phyloP scores from a whole-genome alignment of 2,888 invertebrate species.

The Achlya flavicornis region DNA sequence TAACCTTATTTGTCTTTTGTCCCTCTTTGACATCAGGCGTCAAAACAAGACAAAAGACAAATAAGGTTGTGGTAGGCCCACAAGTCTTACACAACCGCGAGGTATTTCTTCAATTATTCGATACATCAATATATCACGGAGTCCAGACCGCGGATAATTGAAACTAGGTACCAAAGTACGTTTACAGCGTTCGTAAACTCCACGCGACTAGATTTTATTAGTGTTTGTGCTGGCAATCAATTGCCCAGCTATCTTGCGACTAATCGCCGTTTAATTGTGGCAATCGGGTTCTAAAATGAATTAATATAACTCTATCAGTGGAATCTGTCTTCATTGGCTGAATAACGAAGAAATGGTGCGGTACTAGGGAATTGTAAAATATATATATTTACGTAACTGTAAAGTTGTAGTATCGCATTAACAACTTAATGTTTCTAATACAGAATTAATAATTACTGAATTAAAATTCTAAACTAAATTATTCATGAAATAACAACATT shows the following conservation, averaged over 20 bases:
- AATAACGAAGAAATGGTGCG: background rate
- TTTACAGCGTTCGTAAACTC: slow-evolving; percentile 33
- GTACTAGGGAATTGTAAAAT: background rate
- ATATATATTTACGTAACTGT: background rate
- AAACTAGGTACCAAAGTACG: slow-evolving; percentile 22
- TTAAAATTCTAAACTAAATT: slow-evolving; percentile 6
- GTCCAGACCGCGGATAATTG: slow-evolving; percentile 26
- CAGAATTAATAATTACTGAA: background rate
- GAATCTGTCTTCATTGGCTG: slow-evolving; percentile 4
- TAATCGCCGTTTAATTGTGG: slow-evolving; percentile 4
- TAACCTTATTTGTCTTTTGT: too few species aligned
- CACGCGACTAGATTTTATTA: slow-evolving; percentile 28
- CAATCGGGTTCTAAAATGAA: background rate
- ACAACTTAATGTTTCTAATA: background rate
- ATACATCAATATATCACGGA: slow-evolving; percentile 30
- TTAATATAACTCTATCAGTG: background rate
- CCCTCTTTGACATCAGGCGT: too few species aligned
- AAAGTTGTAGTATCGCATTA: background rate
- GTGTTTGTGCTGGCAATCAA: slow-evolving; percentile 23
- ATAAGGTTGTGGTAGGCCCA: too few species aligned
- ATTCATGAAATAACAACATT: slow-evolving; percentile 22
- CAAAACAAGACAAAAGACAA: too few species aligned
- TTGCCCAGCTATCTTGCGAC: slow-evolving; percentile 26
- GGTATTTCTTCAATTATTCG: slow-evolving; percentile 26
- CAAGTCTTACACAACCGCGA: background rate